Evolutionary conservation across 2,888 invertebrate genomes (phyloP).

Genomic region (Allacma fusca): DNA sequence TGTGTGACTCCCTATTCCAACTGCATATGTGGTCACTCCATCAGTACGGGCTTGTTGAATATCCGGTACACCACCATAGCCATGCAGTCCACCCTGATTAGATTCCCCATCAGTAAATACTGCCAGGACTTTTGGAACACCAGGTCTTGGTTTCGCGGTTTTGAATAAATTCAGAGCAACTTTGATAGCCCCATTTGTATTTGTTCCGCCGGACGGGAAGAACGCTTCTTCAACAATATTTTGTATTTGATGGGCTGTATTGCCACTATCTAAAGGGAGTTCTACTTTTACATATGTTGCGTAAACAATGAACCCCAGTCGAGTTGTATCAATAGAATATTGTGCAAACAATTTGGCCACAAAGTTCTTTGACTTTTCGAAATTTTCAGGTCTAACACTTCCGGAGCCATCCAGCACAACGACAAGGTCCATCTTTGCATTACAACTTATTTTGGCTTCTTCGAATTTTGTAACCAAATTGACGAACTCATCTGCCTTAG

Average conservation of each 20-base stretch:
- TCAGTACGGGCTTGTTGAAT: conserved; percentile 17
- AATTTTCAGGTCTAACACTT: conserved; percentile 36
- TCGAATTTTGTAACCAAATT: conserved; percentile 10
- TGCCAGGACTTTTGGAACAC: conserved; percentile 17
- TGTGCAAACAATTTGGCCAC: background rate
- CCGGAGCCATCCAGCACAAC: conserved; percentile 53
- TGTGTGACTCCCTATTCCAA: conserved; percentile 21
- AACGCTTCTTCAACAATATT: background rate
- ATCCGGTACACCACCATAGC: conserved; percentile 11
- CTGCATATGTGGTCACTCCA: conserved; percentile 19
- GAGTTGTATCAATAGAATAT: background rate
- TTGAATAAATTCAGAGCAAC: conserved; percentile 25
- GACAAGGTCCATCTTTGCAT: conserved; percentile 48
- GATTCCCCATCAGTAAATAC: conserved; percentile 37
- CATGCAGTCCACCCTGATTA: conserved; percentile 10
- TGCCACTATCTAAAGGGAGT: conserved; percentile 1
- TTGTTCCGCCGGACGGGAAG: conserved; percentile 5
- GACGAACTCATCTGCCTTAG: background rate
- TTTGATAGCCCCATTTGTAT: conserved; percentile 24
- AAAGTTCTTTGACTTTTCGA: conserved; percentile 32
- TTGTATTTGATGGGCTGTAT: background rate
- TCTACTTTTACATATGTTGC: background rate
- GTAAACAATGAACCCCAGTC: conserved; percentile 25
- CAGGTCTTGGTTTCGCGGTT: background rate
- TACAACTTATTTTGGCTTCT: conserved; percentile 30